phyloP scores from a whole-genome alignment of 2,113 vertebrate species.

The Leucopternis melanops region DNA sequence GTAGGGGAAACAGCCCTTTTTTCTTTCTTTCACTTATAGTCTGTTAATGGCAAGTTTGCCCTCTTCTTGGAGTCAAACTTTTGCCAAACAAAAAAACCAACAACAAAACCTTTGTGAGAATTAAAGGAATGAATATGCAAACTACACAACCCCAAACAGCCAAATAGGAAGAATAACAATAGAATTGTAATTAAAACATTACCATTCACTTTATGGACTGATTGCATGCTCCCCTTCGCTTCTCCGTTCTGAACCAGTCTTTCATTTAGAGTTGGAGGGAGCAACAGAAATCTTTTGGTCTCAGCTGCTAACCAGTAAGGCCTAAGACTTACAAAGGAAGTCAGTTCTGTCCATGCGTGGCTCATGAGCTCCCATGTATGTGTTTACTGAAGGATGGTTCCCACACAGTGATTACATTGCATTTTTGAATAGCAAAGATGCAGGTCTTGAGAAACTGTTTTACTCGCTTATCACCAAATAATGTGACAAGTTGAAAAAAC shows the following conservation, averaged over 20 bases:
- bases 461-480: background rate
- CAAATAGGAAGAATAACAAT: conserved; percentile 18
- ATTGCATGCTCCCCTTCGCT: background rate
- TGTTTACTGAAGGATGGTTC: background rate
- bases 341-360: background rate
- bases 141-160: background rate
- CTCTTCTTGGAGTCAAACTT: background rate
- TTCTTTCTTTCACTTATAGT: background rate
- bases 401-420: background rate
- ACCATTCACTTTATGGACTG: background rate
- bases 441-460: background rate
- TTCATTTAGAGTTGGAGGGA: background rate
- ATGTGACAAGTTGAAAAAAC: background rate
- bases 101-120: background rate
- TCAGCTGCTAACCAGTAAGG: background rate
- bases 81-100: background rate
- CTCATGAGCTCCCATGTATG: background rate
- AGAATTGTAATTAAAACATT: conserved; percentile 31
- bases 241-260: background rate
- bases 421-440: background rate
- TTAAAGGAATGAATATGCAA: conserved; percentile 31
- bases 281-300: background rate
- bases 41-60: background rate
- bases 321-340: background rate
- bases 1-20: background rate